These are phyloP conservation scores for Triplophysa yarkandensis DNA, from an alignment of 2,797 vertebrate genomes.

Conservation along the genomic window DNA sequence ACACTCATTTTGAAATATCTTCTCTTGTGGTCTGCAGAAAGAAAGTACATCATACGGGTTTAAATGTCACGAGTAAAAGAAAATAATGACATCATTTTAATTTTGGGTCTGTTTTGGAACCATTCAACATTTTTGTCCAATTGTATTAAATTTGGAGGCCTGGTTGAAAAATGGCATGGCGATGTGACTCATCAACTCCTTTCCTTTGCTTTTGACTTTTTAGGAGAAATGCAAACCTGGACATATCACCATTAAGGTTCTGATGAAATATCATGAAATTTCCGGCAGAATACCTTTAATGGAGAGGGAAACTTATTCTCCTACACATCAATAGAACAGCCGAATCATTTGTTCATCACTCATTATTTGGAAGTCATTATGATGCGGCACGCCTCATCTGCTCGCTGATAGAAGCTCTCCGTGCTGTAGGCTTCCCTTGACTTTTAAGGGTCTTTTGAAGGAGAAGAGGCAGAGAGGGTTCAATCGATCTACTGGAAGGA, in stretches of 20 bases:
- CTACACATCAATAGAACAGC: neutral
- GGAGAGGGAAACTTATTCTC: conserved; percentile 18
- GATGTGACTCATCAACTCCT: neutral
- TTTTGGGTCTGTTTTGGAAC: no score
- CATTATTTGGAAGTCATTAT: conserved; percentile 33
- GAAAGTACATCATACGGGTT: no score
- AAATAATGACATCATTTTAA: no score
- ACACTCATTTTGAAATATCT: no score
- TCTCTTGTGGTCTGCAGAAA: no score
- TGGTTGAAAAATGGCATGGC: neutral
- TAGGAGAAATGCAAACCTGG: neutral
- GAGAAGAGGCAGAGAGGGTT: conserved; percentile 37
- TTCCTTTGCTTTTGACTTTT: neutral
- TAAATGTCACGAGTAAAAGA: no score
- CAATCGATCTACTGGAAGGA: conserved; percentile 33
- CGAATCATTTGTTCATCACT: conserved; percentile 20
- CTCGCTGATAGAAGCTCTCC: conserved; percentile 1
- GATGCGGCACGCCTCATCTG: conserved; percentile 8
- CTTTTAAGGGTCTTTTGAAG: conserved; percentile 39
- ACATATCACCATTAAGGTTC: neutral
- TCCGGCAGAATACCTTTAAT: conserved; percentile 8
- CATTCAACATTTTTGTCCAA: no score
- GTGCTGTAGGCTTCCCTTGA: conserved; percentile 23
- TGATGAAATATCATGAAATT: conserved; percentile 3
- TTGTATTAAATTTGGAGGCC: no score